phyloP scores from a whole-genome alignment of 1,140 invertebrate genomes.

The Dinoponera quadriceps region DNA sequence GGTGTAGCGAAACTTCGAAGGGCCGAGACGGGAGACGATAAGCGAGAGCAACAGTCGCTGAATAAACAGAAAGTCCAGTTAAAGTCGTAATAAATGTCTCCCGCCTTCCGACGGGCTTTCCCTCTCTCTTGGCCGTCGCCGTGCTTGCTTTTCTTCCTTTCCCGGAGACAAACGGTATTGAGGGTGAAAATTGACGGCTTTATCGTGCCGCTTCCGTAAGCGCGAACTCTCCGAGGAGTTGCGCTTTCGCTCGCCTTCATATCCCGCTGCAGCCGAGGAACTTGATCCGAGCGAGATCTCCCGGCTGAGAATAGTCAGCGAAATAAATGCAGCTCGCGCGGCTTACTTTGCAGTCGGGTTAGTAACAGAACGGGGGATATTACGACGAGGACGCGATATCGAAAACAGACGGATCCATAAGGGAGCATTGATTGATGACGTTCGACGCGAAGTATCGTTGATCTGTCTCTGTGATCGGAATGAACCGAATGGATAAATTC shows the following conservation, averaged over 20 bases:
- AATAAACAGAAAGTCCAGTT: conserved; percentile 86
- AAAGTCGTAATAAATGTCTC: conserved; percentile 86
- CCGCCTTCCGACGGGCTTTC: conserved; percentile 78
- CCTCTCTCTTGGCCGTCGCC: conserved; percentile 47
- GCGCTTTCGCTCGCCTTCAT: conserved; percentile 67
- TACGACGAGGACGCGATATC: too few relatives aligned
- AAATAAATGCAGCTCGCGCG: conserved; percentile 4
- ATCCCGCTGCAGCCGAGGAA: conserved; percentile 47
- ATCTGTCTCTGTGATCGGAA: too few relatives aligned
- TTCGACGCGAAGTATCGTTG: too few relatives aligned
- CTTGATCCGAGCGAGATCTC: conserved; percentile 27
- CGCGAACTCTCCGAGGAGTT: conserved; percentile 69
- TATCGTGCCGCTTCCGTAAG: conserved; percentile 77
- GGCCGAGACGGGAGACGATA: conserved; percentile 54
- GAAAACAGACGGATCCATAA: too few relatives aligned
- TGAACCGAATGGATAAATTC: too few relatives aligned
- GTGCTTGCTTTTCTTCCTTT: conserved; percentile 79
- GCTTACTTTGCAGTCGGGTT: not conserved
- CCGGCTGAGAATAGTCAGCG: not conserved
- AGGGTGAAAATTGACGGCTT: conserved; percentile 83
- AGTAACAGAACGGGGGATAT: too few relatives aligned
- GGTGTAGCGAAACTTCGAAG: conserved; percentile 61
- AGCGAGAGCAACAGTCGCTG: conserved; percentile 83
- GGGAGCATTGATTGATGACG: too few relatives aligned
- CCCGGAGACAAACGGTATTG: conserved; percentile 81